Percentiles rank a stretch among this genome's conserved stretches.
Conservation (phyloP, 2,888 invertebrate genomes). For the Amphipoea oculea region DNA sequence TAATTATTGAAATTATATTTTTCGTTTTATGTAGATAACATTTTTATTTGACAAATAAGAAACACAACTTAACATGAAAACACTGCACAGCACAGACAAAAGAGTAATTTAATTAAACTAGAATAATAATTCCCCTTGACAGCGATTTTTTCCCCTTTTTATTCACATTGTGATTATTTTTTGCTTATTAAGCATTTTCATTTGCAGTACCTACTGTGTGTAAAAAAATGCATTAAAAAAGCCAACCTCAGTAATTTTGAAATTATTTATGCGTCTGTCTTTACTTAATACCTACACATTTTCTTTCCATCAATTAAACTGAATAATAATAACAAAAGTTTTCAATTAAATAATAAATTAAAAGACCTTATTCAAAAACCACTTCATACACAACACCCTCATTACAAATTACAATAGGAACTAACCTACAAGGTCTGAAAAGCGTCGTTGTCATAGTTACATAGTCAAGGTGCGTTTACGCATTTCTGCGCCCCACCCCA, state of each 20-base stretch:
- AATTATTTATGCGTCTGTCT: background rate
- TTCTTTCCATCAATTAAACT: background rate
- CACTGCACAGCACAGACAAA: background rate
- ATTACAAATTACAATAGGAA: conserved; percentile 29
- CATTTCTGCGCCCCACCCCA: conserved; percentile 67
- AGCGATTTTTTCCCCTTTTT: background rate
- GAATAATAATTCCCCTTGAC: background rate
- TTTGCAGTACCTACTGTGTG: background rate
- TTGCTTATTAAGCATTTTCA: background rate
- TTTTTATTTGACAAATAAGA: background rate
- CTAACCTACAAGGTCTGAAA: conserved; percentile 51
- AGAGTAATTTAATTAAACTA: background rate
- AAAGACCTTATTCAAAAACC: background rate
- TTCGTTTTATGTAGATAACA: background rate
- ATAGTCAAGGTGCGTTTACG: conserved; percentile 64
- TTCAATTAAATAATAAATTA: conserved; percentile 21
- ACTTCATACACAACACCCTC: conserved; percentile 29
- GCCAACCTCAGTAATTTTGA: background rate
- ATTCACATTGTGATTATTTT: background rate
- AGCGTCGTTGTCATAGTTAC: conserved; percentile 34
- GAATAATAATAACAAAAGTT: background rate
- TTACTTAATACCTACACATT: background rate
- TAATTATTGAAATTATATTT: background rate
- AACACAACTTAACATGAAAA: background rate
- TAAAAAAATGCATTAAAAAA: background rate